These are phyloP conservation scores for Tragelaphus strepsiceros DNA, from an alignment of 2,113 vertebrate species.

Conservation along the genomic window DNA sequence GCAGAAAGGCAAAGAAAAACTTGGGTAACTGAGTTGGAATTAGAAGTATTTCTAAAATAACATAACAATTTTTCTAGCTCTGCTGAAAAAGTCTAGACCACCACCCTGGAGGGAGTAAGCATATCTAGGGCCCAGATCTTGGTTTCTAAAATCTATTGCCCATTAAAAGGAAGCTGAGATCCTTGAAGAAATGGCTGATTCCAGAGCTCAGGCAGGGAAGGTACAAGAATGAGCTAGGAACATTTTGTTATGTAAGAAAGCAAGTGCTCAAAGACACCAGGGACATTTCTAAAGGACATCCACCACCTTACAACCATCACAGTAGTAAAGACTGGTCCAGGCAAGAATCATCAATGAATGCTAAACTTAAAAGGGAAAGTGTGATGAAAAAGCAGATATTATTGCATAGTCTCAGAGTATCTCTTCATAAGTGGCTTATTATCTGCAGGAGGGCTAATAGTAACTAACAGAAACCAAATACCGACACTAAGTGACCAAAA, in stretches of 20 bases:
- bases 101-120: background rate
- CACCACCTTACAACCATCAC: background rate
- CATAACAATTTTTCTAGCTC: background rate
- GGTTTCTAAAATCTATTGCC: background rate
- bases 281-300: background rate
- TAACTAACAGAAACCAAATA: conserved; percentile 8
- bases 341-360: background rate
- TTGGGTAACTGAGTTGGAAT: background rate
- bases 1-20: background rate
- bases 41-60: background rate
- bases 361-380: background rate
- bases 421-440: background rate
- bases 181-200: background rate
- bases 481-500: background rate
- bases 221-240: background rate
- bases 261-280: background rate
- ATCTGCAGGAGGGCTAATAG: background rate
- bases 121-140: background rate
- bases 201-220: background rate
- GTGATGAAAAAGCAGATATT: background rate
- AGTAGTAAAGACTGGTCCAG: background rate
- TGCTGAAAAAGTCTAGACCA: conserved; percentile 11
- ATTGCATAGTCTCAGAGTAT: background rate
- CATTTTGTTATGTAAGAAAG: background rate
- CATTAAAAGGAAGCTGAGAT: background rate